phyloP scores from a whole-genome alignment of 2,888 invertebrate species.

The Erpobdella octoculata region DNA sequence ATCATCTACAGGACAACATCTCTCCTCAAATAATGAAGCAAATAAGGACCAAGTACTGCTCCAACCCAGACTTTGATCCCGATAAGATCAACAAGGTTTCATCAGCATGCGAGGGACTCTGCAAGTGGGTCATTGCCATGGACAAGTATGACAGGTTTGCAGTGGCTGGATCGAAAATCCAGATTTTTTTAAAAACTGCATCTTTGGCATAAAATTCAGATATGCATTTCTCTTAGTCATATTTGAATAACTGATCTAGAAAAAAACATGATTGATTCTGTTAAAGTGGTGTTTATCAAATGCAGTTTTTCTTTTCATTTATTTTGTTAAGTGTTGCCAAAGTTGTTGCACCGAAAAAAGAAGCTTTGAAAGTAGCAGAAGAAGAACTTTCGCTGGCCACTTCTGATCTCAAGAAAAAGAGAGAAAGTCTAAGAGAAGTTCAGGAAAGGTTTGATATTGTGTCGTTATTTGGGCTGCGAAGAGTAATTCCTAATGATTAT shows the following conservation, averaged over 20 bases:
- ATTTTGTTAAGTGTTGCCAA: slow-evolving; percentile 47
- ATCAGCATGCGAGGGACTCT: slow-evolving; percentile 73
- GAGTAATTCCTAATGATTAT: too few relatives aligned
- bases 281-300: not conserved
- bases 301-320: not conserved
- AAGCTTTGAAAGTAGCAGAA: slow-evolving; percentile 51
- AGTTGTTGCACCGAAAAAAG: slow-evolving; percentile 54
- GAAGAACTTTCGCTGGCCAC: slow-evolving; percentile 50
- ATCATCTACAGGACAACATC: slow-evolving; percentile 48
- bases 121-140: slow-evolving; percentile 52
- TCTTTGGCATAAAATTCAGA: not conserved
- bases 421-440: slow-evolving; percentile 51
- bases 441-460: slow-evolving; percentile 50
- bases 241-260: not conserved
- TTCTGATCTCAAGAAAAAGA: slow-evolving; percentile 51
- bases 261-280: not conserved
- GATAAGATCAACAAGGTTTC: slow-evolving; percentile 80
- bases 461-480: too few relatives aligned
- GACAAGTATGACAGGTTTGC: slow-evolving; percentile 53
- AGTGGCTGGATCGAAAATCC: slow-evolving; percentile 28
- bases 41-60: slow-evolving; percentile 53
- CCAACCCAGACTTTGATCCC: slow-evolving; percentile 80
- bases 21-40: slow-evolving; percentile 46
- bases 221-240: too few relatives aligned
- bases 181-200: not conserved